Evolutionary conservation across 2,888 invertebrate genomes (phyloP), one percentile per base, ranked within the genome.

Genomic region (Torymus aiolomorphi): DNA sequence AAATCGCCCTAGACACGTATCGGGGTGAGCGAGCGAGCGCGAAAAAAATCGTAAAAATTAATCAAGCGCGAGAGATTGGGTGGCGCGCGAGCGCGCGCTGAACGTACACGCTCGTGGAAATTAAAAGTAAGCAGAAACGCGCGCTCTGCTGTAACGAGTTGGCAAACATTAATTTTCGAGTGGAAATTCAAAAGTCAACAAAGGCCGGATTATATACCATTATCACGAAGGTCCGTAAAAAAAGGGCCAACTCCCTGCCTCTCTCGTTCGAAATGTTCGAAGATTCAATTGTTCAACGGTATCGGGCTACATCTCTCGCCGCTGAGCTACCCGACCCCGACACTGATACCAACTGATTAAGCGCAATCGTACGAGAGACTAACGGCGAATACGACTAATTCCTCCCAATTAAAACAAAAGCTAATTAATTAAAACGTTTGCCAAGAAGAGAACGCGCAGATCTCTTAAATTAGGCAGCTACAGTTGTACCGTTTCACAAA

Each of bases 131-230:
- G 74, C 70, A 70, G 52, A 54, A 14, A 31, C 12, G 24, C 51
- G 59, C 18, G 24, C 51, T 52, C 18, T 24, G 57, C 18, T 24
- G 57, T 59, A 73, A 65, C 69, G 31, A 70, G 59, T 70, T 65
- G 31, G 67, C 69, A 79, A 79, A 75, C 70, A 75, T 74, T 75
- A 62, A 79, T 75, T 74, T 74, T 69, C 24, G 57, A n/a, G 42
- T 42, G 16, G 62, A 70, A 75, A 59, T 57, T 63, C 16, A 3
- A 52, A 51, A 59, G 52, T 65, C 63, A 74, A 74, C 63, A 57
- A 42, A 16, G 13, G 31, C 10, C 16, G 18, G 54, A 67, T 66
- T 18, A 8, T 42, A 8, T 42, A 42, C n/a, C 54, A 52, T 65
- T 5, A 18, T 63, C 52, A 65, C 52, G 65, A 65, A 67, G 54